Conservation (phyloP, 2,797 vertebrate species). For the Capromys pilorides region DNA sequence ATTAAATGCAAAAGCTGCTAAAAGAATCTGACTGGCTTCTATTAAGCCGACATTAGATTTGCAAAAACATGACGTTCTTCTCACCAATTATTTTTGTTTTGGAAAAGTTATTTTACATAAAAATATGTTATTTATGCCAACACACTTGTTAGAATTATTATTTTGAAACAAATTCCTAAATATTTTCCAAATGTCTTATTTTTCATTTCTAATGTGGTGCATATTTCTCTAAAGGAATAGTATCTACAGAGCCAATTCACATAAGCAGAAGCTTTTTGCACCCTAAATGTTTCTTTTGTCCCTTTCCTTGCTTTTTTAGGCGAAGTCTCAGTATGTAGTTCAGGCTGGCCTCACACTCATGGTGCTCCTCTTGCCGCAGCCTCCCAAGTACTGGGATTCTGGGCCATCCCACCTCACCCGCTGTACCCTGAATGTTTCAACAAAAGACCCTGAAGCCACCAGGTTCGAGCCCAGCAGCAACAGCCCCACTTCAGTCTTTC, state of each 20-base stretch:
- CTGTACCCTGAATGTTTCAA: background rate
- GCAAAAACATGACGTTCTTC: background rate
- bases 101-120: conserved; percentile 51
- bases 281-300: background rate
- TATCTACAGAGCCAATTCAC: background rate
- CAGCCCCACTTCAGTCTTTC: background rate
- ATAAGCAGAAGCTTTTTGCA: conserved; percentile 9
- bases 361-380: background rate
- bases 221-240: conserved; percentile 1
- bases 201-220: conserved; percentile 23
- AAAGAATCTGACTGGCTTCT: background rate
- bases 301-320: background rate
- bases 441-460: background rate
- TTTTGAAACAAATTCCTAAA: conserved; percentile 55
- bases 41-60: conserved; percentile 14
- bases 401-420: background rate
- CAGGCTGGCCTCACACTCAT: background rate
- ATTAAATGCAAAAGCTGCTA: conserved; percentile 11
- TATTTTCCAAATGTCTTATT: conserved; percentile 31
- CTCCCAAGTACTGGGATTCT: background rate
- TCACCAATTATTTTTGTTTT: conserved; percentile 54
- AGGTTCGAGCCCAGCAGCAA: background rate
- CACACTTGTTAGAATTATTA: conserved; percentile 3
- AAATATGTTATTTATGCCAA: conserved; percentile 37
- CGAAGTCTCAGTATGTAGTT: background rate